phyloP scores from a whole-genome alignment of 2,113 vertebrate species.

The Circaetus cinerascens region DNA sequence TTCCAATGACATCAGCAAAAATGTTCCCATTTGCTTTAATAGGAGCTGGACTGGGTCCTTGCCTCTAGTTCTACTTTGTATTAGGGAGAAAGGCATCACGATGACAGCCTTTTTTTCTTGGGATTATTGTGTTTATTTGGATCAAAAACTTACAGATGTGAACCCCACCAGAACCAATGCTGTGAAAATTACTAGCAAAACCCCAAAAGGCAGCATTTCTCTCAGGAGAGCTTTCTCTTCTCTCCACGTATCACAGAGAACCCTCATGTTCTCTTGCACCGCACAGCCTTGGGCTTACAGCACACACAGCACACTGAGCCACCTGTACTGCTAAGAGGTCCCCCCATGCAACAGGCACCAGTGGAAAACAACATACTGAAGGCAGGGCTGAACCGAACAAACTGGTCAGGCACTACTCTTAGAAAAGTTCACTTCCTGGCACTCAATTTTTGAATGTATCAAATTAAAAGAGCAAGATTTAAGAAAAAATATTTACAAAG shows the following conservation, averaged over 20 bases:
- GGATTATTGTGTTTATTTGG: background rate
- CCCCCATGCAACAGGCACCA: background rate
- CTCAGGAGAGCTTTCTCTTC: background rate
- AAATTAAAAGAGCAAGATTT: background rate
- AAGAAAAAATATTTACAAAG: background rate
- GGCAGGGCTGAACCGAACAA: background rate
- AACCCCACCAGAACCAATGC: background rate
- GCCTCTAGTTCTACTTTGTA: background rate
- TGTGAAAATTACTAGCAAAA: background rate
- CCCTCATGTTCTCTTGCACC: background rate
- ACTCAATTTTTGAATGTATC: background rate
- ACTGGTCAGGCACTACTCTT: background rate
- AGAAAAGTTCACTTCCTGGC: background rate
- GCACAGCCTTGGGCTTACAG: background rate
- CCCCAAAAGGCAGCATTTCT: background rate
- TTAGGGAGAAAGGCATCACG: background rate
- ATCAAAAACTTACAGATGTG: background rate
- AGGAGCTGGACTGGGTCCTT: background rate
- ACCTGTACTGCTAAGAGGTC: background rate
- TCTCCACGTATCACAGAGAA: background rate
- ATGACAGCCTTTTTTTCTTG: background rate
- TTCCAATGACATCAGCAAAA: conserved; percentile 28
- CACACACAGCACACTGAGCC: background rate
- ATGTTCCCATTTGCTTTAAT: background rate
- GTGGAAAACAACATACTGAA: background rate